A percentile compares a stretch with the other conserved stretches of the same genome.
These are phyloP conservation scores for Agriotes lineatus DNA, from an alignment of 2,888 invertebrate genomes.

Conservation along the genomic window DNA sequence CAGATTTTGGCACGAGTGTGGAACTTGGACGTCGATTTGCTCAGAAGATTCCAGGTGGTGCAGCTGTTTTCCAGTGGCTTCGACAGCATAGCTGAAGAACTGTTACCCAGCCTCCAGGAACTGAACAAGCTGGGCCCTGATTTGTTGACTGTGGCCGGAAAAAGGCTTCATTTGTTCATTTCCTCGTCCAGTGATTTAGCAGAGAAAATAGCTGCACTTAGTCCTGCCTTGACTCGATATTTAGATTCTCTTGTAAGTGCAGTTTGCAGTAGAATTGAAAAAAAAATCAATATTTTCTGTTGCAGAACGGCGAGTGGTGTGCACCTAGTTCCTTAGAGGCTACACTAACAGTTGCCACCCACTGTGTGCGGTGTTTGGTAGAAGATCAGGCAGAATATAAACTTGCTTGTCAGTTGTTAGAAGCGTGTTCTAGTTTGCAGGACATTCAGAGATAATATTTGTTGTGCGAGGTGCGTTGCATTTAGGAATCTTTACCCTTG, in stretches of 20 bases:
- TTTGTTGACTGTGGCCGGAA: constrained; percentile 84
- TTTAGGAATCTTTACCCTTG: not conserved
- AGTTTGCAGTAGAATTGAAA: too few species aligned
- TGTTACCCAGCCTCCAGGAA: constrained; percentile 76
- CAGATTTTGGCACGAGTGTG: constrained; percentile 80
- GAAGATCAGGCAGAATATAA: constrained; percentile 63
- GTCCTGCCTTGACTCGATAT: constrained; percentile 82
- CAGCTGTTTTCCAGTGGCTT: constrained; percentile 75
- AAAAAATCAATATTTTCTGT: too few species aligned
- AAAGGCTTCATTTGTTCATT: constrained; percentile 78
- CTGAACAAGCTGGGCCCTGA: constrained; percentile 77
- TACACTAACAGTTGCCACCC: constrained; percentile 64
- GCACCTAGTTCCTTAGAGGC: constrained; percentile 58
- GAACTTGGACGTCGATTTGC: constrained; percentile 80
- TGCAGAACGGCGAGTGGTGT: constrained; percentile 62
- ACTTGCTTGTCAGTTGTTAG: constrained; percentile 67
- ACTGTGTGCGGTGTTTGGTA: constrained; percentile 64
- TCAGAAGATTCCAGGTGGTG: constrained; percentile 81
- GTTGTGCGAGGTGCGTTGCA: not conserved
- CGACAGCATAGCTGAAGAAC: constrained; percentile 72
- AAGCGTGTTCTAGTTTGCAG: constrained; percentile 65
- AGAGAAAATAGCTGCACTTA: constrained; percentile 80
- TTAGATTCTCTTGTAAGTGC: constrained; percentile 63
- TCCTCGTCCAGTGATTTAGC: constrained; percentile 72
- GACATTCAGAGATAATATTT: constrained; percentile 50